phyloP scores from a whole-genome alignment of 1,140 invertebrate species.

The Triops longicaudatus region DNA sequence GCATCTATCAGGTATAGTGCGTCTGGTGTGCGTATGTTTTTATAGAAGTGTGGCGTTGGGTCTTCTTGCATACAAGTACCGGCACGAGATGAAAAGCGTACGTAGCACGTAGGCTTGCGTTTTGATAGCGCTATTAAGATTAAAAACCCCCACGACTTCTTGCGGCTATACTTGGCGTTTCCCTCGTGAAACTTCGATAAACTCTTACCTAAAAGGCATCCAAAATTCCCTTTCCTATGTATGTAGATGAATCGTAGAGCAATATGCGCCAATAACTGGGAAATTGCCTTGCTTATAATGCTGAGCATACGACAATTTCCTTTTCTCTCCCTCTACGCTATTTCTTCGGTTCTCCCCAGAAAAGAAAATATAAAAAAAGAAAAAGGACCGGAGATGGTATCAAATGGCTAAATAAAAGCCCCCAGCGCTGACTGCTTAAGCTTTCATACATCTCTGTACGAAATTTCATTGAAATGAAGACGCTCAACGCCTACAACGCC shows the following conservation, averaged over 20 bases:
- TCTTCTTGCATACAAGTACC: too few species aligned
- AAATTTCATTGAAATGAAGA: slow-evolving; percentile 16
- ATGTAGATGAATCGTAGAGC: neutral
- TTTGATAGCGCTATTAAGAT: neutral
- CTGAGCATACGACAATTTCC: neutral
- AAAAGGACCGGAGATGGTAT: slow-evolving; percentile 12
- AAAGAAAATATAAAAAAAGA: neutral
- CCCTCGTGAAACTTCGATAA: neutral
- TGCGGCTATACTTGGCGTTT: neutral
- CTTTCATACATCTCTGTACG: neutral
- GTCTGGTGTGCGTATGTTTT: neutral
- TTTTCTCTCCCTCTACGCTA: neutral
- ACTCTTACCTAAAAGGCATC: neutral
- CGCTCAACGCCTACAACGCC: neutral
- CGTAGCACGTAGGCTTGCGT: neutral
- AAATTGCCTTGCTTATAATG: neutral
- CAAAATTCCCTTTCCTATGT: neutral
- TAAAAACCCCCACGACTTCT: neutral
- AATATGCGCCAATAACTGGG: neutral
- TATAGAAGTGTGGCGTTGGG: neutral
- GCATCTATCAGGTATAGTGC: neutral
- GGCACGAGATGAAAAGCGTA: neutral
- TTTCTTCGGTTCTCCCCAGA: neutral
- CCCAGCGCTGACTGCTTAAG: neutral
- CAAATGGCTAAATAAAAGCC: slow-evolving; percentile 12